phyloP scores from a whole-genome alignment of 2,797 vertebrate genomes.

The Oryzias dopingdopingensis region DNA sequence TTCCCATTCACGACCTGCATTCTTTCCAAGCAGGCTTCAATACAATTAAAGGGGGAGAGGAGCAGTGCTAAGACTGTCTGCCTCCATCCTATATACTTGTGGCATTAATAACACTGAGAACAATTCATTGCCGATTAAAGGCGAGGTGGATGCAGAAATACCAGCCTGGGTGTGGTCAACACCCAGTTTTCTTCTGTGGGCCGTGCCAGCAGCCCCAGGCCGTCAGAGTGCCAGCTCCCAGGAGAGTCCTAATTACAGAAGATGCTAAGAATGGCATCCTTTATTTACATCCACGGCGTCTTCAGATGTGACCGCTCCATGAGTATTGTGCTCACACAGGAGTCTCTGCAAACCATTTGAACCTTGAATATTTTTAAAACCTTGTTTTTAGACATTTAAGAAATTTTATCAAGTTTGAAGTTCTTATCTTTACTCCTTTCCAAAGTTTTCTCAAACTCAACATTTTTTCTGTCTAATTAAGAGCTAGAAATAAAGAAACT shows the following conservation, averaged over 20 bases:
- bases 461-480: too few relatives aligned
- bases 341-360: conserved; percentile 6
- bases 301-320: conserved; percentile 68
- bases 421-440: too few relatives aligned
- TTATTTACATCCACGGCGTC: conserved; percentile 62
- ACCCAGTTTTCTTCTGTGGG: conserved; percentile 71
- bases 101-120: conserved; percentile 77
- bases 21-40: conserved; percentile 59
- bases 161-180: conserved; percentile 70
- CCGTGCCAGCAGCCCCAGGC: conserved; percentile 68
- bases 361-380: not conserved
- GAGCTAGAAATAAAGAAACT: too few relatives aligned
- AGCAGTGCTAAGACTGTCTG: conserved; percentile 64
- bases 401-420: too few relatives aligned
- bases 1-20: conserved; percentile 56
- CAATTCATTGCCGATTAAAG: conserved; percentile 75
- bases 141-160: conserved; percentile 75
- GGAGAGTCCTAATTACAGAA: conserved; percentile 76
- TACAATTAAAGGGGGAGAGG: conserved; percentile 70
- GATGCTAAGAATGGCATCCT: conserved; percentile 52
- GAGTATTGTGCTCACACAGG: conserved; percentile 56
- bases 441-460: too few relatives aligned
- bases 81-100: conserved; percentile 71
- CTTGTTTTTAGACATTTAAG: too few relatives aligned
- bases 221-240: conserved; percentile 60